phyloP scores from a whole-genome alignment of 2,888 invertebrate genomes.

The Steromphala cineraria region DNA sequence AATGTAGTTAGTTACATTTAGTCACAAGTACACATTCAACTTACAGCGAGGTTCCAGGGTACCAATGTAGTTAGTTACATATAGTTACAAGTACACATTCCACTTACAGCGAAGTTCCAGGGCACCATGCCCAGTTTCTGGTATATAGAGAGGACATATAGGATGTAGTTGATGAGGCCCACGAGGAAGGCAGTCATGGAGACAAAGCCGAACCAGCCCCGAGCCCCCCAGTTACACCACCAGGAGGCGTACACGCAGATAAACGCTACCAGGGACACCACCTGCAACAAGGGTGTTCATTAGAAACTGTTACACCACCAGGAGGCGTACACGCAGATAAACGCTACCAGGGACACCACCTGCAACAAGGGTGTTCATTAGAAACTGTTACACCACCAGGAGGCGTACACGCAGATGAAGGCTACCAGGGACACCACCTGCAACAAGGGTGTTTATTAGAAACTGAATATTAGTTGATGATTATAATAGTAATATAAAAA shows the following conservation, averaged over 20 bases:
- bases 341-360: neutral
- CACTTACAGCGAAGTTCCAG: conserved; percentile 24
- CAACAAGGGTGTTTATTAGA: no score
- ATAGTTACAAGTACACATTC: neutral
- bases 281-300: no score
- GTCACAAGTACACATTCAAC: no score
- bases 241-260: neutral
- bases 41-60: no score
- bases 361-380: no score
- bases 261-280: neutral
- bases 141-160: conserved; percentile 38
- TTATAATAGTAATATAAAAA: no score
- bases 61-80: no score
- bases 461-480: neutral
- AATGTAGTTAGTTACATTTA: no score
- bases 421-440: neutral
- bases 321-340: neutral
- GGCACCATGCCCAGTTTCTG: conserved; percentile 37
- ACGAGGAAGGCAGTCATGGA: conserved; percentile 40
- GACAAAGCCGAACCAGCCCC: conserved; percentile 42
- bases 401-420: neutral
- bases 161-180: conserved; percentile 36
- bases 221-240: conserved; percentile 20
- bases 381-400: neutral
- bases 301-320: conserved; percentile 5